Base-by-base conservation (phyloP, 1,140 invertebrate genomes). In the Drosophila bifasciata region DNA sequence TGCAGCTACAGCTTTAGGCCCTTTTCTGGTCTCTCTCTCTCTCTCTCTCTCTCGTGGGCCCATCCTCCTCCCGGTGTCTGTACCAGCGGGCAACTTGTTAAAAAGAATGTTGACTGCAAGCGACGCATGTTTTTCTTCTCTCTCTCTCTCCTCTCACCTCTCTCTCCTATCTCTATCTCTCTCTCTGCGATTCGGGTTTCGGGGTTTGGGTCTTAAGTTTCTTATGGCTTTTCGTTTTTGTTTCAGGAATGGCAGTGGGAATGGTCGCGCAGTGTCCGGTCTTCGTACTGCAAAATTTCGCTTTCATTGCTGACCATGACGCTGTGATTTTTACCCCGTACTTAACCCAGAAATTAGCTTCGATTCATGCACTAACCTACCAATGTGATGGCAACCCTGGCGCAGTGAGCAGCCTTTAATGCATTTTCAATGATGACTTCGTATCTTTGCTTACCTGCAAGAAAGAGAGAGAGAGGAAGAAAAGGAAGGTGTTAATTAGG, bases 301-400 rank as follows among this genome's bases (percentile, higher is more conserved):
- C 81, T 86, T 86, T 86, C 81, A 86, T 88, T 86, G 77, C 59
- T 44, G 53, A 53, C 53, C 76, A 85, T 84, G 80, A 84, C 80
- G 53, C 56, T 70, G 68, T 70, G 55, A 32, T 70, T 88, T 74
- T 53, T 59, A 15, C 55, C 79, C 70, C 72, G 75, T 81, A 81
- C 78, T 86, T 86, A 86, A 81, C 83, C 81, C 81, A 86, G 81
- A 85, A 86, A 86, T 86, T 86, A 88, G 81, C 73, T 57, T 25
- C 44, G 44, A 44, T 23, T 32, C 28, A 9, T 36, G 11, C 32
- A 19, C 1, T 21, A 36, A 50, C 53, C 43, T 40, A 66, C 48
- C 49, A 45, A 58, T 48, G 41, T 43, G 51, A 51, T 75, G 49
- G 52, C 52, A 63, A 52, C 57, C 53, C 78, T 59, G 53, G 56